Evolutionary conservation across 2,888 invertebrate genomes (phyloP).

Genomic region (Orthosia gracilis): DNA sequence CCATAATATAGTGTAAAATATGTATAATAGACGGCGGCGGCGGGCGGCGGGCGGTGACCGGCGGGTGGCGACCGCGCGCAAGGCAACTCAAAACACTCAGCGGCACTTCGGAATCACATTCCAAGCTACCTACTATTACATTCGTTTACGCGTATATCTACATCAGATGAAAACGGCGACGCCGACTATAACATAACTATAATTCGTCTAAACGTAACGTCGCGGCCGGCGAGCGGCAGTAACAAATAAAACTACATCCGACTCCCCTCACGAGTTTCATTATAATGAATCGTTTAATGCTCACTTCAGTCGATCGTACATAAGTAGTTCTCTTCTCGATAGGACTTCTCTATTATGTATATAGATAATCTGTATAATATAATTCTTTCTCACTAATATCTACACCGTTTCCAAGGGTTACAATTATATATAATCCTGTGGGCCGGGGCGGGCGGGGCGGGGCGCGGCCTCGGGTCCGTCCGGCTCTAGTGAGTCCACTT

Average conservation of each 20-base stretch:
- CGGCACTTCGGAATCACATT: conserved; percentile 87
- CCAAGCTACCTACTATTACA: conserved; percentile 83
- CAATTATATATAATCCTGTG: conserved; percentile 86
- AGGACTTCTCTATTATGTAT: conserved; percentile 90
- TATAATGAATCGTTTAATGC: conserved; percentile 85
- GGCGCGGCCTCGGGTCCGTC: conserved; percentile 65
- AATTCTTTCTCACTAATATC: conserved; percentile 91
- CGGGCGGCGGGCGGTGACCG: too few relatives aligned
- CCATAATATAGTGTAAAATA: conserved; percentile 90
- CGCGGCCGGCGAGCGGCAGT: conserved; percentile 75
- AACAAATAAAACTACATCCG: conserved; percentile 85
- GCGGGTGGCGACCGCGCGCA: conserved; percentile 74
- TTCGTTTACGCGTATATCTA: conserved; percentile 75
- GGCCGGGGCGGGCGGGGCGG: conserved; percentile 71
- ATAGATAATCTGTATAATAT: conserved; percentile 91
- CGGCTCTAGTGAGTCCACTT: conserved; percentile 88
- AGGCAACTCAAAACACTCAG: conserved; percentile 82
- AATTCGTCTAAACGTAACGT: conserved; percentile 78
- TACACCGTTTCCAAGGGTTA: conserved; percentile 90
- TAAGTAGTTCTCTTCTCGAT: conserved; percentile 87
- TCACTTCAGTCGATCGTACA: conserved; percentile 88
- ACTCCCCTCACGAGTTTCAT: conserved; percentile 84
- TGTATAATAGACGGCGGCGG: conserved; percentile 80
- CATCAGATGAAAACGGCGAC: conserved; percentile 73
- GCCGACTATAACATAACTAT: conserved; percentile 76